These are phyloP conservation scores for Zaprionus kolodkinae DNA, from an alignment of 1,140 invertebrate species.

Conservation along the genomic window DNA sequence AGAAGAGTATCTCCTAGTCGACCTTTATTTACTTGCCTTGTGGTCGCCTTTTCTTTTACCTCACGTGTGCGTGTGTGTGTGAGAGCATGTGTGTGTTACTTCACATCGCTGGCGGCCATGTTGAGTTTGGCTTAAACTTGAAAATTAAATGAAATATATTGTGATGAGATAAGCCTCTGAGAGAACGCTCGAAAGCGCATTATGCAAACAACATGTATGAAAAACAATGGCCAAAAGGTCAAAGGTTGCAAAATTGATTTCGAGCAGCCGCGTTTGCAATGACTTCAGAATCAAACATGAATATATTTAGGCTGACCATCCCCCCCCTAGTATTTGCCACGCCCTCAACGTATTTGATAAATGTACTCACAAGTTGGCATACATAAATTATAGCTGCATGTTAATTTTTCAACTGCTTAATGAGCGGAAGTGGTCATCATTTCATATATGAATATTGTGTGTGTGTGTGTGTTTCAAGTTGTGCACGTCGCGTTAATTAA, in stretches of 20 bases:
- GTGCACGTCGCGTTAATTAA: constrained; percentile 72
- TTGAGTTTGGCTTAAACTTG: constrained; percentile 72
- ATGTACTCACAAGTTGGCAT: constrained; percentile 16
- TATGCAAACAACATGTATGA: constrained; percentile 50
- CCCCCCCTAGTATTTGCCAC: constrained; percentile 9
- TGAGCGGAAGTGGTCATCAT: constrained; percentile 83
- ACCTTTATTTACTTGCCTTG: no score
- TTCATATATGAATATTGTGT: constrained; percentile 28
- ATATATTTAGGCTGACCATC: constrained; percentile 23
- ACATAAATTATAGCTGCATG: constrained; percentile 73
- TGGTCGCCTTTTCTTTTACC: constrained; percentile 38
- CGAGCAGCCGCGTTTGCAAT: neutral
- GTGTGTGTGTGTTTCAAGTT: constrained; percentile 58
- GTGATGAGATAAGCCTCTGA: constrained; percentile 6
- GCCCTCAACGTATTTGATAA: neutral
- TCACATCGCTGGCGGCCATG: constrained; percentile 54
- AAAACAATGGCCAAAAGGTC: constrained; percentile 31
- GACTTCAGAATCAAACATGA: constrained; percentile 37
- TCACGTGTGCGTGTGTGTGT: constrained; percentile 38
- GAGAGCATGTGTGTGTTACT: no score
- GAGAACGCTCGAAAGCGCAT: constrained; percentile 8
- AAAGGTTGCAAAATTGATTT: neutral
- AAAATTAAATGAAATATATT: constrained; percentile 74
- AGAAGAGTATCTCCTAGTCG: no score
- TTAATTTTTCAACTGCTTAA: constrained; percentile 83